These are phyloP conservation scores for Euzophera pinguis DNA, from an alignment of 2,888 invertebrate species.

Conservation along the genomic window DNA sequence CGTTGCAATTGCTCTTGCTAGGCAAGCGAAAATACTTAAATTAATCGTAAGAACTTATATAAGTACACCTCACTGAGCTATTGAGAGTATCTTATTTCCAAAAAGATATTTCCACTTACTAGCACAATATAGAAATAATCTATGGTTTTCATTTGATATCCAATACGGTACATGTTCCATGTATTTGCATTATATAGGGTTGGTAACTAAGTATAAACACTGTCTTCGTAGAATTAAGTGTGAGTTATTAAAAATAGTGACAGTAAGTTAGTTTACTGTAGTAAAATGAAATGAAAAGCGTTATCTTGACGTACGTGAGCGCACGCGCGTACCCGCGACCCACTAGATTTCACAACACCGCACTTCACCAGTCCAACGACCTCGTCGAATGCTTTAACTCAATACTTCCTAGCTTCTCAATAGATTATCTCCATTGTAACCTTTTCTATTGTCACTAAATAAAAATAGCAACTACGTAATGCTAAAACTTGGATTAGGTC, in stretches of 20 bases:
- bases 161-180: no score
- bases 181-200: no score
- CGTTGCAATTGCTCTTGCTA: background rate
- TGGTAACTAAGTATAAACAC: no score
- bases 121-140: no score
- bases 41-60: no score
- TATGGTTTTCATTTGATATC: no score
- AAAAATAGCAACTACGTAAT: no score
- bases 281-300: constrained; percentile 8
- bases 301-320: constrained; percentile 32
- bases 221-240: no score
- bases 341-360: constrained; percentile 34
- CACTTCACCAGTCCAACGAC: constrained; percentile 39
- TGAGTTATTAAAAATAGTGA: no score
- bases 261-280: no score
- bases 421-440: constrained; percentile 18
- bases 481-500: background rate
- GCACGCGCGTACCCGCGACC: constrained; percentile 30
- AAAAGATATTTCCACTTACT: no score
- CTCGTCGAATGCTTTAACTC: constrained; percentile 43
- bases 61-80: no score
- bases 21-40: background rate
- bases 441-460: background rate
- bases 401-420: constrained; percentile 34
- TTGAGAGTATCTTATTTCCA: background rate